Base-by-base conservation (phyloP, 2,113 vertebrate genomes). In the Labeo rohita region DNA sequence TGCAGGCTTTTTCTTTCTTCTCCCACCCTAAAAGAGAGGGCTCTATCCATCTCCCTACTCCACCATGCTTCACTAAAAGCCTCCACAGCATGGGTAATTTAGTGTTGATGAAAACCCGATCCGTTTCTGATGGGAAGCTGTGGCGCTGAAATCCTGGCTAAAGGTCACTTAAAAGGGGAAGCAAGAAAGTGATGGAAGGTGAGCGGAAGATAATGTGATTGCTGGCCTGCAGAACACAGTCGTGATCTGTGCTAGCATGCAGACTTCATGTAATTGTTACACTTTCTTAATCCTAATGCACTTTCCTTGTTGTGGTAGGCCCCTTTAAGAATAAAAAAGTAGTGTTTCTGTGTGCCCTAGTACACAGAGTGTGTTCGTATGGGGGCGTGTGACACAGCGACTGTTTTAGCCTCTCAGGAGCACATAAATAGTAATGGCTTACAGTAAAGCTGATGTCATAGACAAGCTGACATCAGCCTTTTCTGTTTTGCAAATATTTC, bases 51-150 rank as follows among this genome's bases (percentile, higher is more conserved):
- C 52, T 84, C 23, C 52, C 39, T 59, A 59, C 39, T 72, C 81
- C 12, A 23, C 47, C 63, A 87, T 34, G 28, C 80, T 83, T 23
- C 49, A 74, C 83, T 87, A 87, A 89, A 89, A 89, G 77, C 81
- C 72, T 84, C 50, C 9, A 16, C 36, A 52, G n/a, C 12, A 4
- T 56, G 77, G 59, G 66, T 80, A 74, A 84, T 80, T 84, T 39
- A 61, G 43, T 52, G 82, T 49, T 65, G 83, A 61, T 74, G 86
- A 86, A 79, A 54, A 59, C 81, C 34, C 2, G 66, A 86, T 75
- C 85, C 16, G 2, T 47, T 72, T 39, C 15, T 54, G 78, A 80
- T 84, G 36, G 34, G 52, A 36, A 4, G 10, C 59, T 39, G 50
- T 6, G 63, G 21, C 54, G 84, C 49, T 50, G 3, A 89, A 89